phyloP scores from a whole-genome alignment of 37 sponge, comb jelly and placozoan species.

The Aplysina aerophoba region DNA sequence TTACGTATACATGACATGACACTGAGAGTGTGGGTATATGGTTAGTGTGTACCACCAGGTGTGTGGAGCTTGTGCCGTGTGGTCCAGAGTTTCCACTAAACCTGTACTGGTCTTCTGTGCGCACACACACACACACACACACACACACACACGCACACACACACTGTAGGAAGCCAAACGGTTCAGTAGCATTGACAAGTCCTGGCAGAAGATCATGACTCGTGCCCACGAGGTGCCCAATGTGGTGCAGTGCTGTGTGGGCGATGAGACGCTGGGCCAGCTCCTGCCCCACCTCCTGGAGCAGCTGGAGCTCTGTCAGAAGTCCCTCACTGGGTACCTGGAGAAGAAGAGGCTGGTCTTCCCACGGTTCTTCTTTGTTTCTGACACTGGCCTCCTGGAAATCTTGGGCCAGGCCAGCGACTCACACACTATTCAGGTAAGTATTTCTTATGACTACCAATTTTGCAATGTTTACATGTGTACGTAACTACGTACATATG shows the following conservation, averaged over 20 bases:
- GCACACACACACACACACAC: no score
- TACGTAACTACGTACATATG: no score
- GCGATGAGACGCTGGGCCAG: constrained; percentile 98
- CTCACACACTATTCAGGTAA: constrained; percentile 93
- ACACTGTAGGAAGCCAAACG: constrained; percentile 94
- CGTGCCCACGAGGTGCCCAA: constrained; percentile 95
- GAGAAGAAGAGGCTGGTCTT: constrained; percentile 99
- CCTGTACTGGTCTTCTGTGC: no score
- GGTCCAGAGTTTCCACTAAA: no score
- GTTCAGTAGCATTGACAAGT: constrained; percentile 97
- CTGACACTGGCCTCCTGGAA: constrained; percentile 97
- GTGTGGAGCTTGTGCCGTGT: no score
- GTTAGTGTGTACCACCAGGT: no score
- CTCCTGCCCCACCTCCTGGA: constrained; percentile 98
- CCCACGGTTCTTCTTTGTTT: constrained; percentile 99
- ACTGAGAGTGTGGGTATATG: no score
- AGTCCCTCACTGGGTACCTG: constrained; percentile 97
- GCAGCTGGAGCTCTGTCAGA: constrained; percentile 99
- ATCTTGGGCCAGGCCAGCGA: constrained; percentile 98
- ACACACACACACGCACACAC: no score
- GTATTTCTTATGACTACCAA: background rate
- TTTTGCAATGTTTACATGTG: background rate
- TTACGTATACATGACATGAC: no score
- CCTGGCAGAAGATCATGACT: constrained; percentile 99
- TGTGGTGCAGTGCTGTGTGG: constrained; percentile 96